phyloP scores from a whole-genome alignment of 2,797 vertebrate genomes.

The Pangasius krempfi region DNA sequence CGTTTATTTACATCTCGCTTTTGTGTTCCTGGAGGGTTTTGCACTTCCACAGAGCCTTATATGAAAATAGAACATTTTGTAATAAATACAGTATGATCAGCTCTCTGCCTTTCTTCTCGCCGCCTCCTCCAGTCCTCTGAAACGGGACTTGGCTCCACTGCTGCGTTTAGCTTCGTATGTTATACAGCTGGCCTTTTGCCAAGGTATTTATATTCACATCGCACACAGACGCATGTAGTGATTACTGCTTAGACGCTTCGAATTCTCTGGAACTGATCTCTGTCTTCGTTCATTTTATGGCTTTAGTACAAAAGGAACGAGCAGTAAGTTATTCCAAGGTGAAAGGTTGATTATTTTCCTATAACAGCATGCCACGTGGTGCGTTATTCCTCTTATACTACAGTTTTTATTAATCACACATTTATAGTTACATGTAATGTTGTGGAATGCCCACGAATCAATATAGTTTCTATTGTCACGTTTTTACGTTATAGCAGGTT shows the following conservation, averaged over 20 bases:
- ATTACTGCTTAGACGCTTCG: not conserved
- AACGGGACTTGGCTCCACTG: constrained; percentile 8
- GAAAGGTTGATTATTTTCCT: not conserved
- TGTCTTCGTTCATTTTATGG: not conserved
- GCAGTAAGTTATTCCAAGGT: not conserved
- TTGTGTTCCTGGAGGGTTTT: not conserved
- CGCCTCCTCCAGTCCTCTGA: constrained; percentile 16
- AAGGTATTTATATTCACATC: not conserved
- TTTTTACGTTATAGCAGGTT: not conserved
- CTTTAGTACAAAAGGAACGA: not conserved
- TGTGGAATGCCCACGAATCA: not conserved
- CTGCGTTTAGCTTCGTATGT: constrained; percentile 15
- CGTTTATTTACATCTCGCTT: constrained; percentile 7
- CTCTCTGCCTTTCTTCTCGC: not conserved
- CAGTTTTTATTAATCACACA: not conserved
- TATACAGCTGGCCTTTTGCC: constrained; percentile 3
- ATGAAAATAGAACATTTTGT: constrained; percentile 26
- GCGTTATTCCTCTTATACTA: not conserved
- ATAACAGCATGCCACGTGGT: not conserved
- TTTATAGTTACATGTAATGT: not conserved
- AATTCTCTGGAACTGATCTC: not conserved
- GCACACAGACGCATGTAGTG: not conserved
- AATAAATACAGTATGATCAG: constrained; percentile 14
- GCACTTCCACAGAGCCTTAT: not conserved
- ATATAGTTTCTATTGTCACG: not conserved